Evolutionary conservation across 2,888 invertebrate species (phyloP).

Genomic region (Tipula helvola): DNA sequence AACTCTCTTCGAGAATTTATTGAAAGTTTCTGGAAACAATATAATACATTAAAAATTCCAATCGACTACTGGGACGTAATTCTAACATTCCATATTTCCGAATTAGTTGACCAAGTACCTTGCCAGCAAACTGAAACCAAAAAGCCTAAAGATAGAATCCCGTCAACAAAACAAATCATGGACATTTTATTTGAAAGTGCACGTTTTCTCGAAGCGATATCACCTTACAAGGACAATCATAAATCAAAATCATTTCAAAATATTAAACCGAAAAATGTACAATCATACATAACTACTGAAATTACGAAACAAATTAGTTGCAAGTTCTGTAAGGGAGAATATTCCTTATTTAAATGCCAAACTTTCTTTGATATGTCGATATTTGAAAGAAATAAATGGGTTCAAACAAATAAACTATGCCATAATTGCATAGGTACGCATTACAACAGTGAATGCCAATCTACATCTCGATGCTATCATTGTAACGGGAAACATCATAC

Average conservation of each 20-base stretch:
- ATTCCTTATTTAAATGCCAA: not conserved
- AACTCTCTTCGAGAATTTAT: not conserved
- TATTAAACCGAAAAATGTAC: not conserved
- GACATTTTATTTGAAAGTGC: not conserved
- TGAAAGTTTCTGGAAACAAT: not conserved
- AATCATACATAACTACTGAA: not conserved
- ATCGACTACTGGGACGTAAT: not conserved
- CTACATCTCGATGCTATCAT: no score
- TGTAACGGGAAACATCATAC: no score
- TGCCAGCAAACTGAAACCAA: not conserved
- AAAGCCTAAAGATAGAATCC: not conserved
- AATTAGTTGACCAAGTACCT: no score
- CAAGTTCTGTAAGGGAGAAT: not conserved
- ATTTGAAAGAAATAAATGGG: not conserved
- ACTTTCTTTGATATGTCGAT: not conserved
- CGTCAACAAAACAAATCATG: not conserved
- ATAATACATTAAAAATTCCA: not conserved
- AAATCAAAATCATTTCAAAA: no score
- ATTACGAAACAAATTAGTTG: not conserved
- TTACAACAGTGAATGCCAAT: no score
- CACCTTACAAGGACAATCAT: no score
- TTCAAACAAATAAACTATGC: no score
- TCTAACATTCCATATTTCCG: not conserved
- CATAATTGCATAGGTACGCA: no score
- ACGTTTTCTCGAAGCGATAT: not conserved